phyloP scores from a whole-genome alignment of 2,888 invertebrate genomes.

The Drosophila neutralis region DNA sequence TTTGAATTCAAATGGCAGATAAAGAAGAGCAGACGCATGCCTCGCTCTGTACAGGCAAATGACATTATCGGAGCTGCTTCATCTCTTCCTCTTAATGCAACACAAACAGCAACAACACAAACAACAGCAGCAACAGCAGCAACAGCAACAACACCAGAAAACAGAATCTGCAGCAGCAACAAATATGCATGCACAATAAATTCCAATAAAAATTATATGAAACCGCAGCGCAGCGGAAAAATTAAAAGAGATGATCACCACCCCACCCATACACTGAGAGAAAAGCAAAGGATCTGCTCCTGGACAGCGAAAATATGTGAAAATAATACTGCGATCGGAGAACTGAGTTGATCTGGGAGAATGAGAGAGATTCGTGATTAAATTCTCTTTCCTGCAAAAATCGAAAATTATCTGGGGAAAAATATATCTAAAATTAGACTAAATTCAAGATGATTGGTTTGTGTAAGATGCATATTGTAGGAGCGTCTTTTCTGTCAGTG shows the following conservation, averaged over 20 bases:
- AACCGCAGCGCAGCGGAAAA: conserved; percentile 27
- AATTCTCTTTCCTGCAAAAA: too few species aligned
- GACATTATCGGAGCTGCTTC: conserved; percentile 63
- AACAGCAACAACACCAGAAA: conserved; percentile 2
- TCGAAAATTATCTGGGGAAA: neutral
- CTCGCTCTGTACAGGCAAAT: conserved; percentile 31
- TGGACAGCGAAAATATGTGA: neutral
- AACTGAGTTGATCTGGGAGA: neutral
- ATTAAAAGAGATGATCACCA: conserved; percentile 38
- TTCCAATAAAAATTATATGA: conserved; percentile 67
- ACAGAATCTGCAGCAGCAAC: conserved; percentile 27
- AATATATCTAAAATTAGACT: neutral
- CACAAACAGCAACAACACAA: conserved; percentile 9
- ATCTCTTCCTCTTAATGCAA: conserved; percentile 60
- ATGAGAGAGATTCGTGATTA: neutral
- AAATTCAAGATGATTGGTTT: neutral
- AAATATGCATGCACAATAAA: conserved; percentile 62
- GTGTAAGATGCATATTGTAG: neutral
- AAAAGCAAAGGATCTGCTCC: conserved; percentile 6
- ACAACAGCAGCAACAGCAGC: conserved; percentile 4
- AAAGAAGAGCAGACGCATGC: conserved; percentile 27
- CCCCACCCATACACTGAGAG: conserved; percentile 38
- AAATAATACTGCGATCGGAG: neutral
- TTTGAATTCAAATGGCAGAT: conserved; percentile 57
- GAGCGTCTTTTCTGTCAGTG: conserved; percentile 22